Conservation (phyloP, 2,888 invertebrate species). For the Drosophila macrothrix region DNA sequence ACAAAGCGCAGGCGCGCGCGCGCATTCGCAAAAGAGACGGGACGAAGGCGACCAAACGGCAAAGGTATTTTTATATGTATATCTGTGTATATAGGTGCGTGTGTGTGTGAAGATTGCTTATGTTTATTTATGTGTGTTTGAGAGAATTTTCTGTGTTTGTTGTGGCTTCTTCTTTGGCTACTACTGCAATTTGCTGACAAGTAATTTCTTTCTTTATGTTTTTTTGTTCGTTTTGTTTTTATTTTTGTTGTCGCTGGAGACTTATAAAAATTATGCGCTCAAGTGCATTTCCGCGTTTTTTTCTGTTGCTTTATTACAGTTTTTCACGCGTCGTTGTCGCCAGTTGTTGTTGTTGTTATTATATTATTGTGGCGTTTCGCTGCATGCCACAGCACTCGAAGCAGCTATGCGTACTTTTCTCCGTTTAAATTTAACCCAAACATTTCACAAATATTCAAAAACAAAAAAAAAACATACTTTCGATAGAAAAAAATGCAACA, state of each 20-base stretch:
- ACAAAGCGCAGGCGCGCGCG: slow-evolving; percentile 18
- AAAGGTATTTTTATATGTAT: slow-evolving; percentile 45
- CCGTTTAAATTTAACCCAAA: slow-evolving; percentile 5
- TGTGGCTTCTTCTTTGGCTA: slow-evolving; percentile 52
- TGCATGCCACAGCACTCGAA: slow-evolving; percentile 38
- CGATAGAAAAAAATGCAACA: slow-evolving; percentile 8
- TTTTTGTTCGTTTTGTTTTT: slow-evolving; percentile 40
- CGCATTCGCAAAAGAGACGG: slow-evolving; percentile 26
- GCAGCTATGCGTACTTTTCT: slow-evolving; percentile 18
- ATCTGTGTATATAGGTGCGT: slow-evolving; percentile 10
- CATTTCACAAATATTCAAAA: slow-evolving; percentile 16
- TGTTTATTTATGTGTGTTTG: slow-evolving; percentile 2
- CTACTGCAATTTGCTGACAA: slow-evolving; percentile 65
- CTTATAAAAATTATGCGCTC: slow-evolving; percentile 77
- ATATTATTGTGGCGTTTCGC: slow-evolving; percentile 53
- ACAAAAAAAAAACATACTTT: slow-evolving; percentile 17
- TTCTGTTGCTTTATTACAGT: slow-evolving; percentile 36
- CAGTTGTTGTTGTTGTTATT: slow-evolving; percentile 32
- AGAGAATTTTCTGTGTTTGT: slow-evolving; percentile 25
- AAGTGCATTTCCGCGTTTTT: slow-evolving; percentile 76
- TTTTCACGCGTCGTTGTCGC: slow-evolving; percentile 60
- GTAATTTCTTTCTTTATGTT: slow-evolving; percentile 43
- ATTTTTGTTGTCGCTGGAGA: slow-evolving; percentile 33
- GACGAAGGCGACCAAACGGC: slow-evolving; percentile 17
- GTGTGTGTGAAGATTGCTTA: not conserved